Evolutionary conservation across 2,888 invertebrate genomes (phyloP), one percentile per base, ranked within the genome.

Genomic region (Bombylius major): DNA sequence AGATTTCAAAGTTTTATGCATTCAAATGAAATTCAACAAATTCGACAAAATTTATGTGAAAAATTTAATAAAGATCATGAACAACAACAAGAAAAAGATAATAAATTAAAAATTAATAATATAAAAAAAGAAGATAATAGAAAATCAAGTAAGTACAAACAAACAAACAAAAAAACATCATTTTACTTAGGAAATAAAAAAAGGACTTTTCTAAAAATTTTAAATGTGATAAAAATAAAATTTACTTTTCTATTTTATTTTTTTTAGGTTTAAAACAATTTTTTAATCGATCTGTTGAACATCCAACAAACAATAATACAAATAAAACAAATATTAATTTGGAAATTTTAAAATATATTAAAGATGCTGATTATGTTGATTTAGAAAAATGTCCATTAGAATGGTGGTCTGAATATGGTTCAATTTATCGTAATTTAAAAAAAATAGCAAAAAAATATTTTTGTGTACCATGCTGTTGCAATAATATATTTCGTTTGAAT

Each of bases 361-460:
- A 55, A 23, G 64, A 66, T 47, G 54, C 61, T 34, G 7, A 50
- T 23, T 55, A 52, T 32, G 62, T 63, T 42, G 67, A 67, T 59
- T 63, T 67, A 47, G 66, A 67, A n/a, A 64, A 65, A 55, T 67
- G 66, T 50, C 67, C 69, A 9, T 55, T 67, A 31, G 60, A 58
- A 33, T 69, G 69, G 68, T 69, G 69, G 69, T 61, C 63, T 53
- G 62, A 66, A 32, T 62, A 59, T 52, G 59, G 61, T 12, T 63
- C 56, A 46, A 56, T 57, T 11, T 69, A 62, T 59, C 63, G 63
- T 32, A 60, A 63, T 51, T 59, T 68, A 51, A 60, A 61, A 6
- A 64, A 64, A 60, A 59, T 67, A 44, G 63, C 67, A 9, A 59
- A 64, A 36, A 58, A 61, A 50, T 68, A 67, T 57, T 59, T 65